phyloP scores from a whole-genome alignment of 2,888 invertebrate species.

The Alentia gelatinosa region DNA sequence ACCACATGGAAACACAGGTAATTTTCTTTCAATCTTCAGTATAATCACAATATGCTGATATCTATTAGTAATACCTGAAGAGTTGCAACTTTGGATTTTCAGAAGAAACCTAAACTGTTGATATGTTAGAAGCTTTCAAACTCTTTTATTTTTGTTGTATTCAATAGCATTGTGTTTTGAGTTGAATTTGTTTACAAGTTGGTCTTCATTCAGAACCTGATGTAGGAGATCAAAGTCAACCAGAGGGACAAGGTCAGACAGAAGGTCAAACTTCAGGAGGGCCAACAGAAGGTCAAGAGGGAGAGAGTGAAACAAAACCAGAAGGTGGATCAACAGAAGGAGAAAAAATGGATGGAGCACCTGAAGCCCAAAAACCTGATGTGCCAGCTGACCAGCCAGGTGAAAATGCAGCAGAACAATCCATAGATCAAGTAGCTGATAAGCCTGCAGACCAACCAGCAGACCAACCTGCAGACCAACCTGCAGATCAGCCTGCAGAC shows the following conservation, averaged over 20 bases:
- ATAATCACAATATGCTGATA: too few relatives aligned
- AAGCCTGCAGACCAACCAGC: neutral
- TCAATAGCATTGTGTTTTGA: too few relatives aligned
- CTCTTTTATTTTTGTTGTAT: too few relatives aligned
- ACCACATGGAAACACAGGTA: conserved; percentile 5
- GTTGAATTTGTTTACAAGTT: neutral
- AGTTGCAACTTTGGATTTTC: too few relatives aligned
- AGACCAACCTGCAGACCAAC: neutral
- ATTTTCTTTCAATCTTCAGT: too few relatives aligned
- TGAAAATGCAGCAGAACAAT: neutral
- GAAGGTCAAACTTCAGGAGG: neutral
- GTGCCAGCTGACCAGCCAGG: neutral
- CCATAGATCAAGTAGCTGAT: neutral
- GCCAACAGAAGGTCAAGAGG: neutral
- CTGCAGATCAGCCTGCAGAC: neutral
- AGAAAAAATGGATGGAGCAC: neutral
- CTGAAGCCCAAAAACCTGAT: neutral
- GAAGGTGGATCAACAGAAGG: neutral
- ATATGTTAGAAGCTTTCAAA: too few relatives aligned
- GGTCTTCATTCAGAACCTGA: neutral
- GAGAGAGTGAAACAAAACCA: neutral
- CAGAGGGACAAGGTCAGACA: conserved; percentile 7
- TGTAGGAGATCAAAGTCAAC: neutral
- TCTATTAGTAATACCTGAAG: too few relatives aligned
- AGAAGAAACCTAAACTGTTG: too few relatives aligned